Evolutionary conservation across 2,888 invertebrate species (phyloP).

Genomic region (Conops quadrifasciatus): DNA sequence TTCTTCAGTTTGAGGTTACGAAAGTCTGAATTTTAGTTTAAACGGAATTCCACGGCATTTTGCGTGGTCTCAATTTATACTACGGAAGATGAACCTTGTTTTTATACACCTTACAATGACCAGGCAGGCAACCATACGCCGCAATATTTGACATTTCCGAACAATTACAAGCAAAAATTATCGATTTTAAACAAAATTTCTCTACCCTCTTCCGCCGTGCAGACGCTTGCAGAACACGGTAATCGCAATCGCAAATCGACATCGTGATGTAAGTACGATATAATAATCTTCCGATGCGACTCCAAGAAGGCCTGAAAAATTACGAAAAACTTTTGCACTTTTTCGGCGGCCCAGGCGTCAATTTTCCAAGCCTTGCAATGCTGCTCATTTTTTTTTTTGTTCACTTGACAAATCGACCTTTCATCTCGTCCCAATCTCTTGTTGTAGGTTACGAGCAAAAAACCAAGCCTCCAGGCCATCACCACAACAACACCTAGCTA

Average conservation of each 20-base stretch:
- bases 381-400: not conserved
- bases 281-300: not conserved
- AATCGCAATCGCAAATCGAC: conserved; percentile 13
- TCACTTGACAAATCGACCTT: conserved; percentile 13
- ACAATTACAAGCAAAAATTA: conserved; percentile 23
- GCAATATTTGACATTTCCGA: not conserved
- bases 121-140: not conserved
- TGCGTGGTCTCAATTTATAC: not conserved
- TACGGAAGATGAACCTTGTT: not conserved
- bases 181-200: conserved; percentile 32
- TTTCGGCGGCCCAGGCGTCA: not conserved
- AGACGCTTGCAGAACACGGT: conserved; percentile 22
- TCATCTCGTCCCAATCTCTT: conserved; percentile 3
- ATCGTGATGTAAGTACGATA: conserved; percentile 20
- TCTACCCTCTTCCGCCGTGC: conserved; percentile 18
- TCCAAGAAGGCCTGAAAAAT: not conserved
- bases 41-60: not conserved
- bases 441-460: conserved; percentile 18
- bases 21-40: not conserved
- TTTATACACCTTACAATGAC: not conserved
- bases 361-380: not conserved
- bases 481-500: conserved; percentile 20
- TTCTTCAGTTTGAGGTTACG: not conserved
- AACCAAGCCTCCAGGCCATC: conserved; percentile 8
- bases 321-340: not conserved